Percentiles rank a stretch among this genome's conserved stretches.
These are phyloP conservation scores for Rana temporaria DNA, from an alignment of 2,113 vertebrate genomes.

Conservation along the genomic window DNA sequence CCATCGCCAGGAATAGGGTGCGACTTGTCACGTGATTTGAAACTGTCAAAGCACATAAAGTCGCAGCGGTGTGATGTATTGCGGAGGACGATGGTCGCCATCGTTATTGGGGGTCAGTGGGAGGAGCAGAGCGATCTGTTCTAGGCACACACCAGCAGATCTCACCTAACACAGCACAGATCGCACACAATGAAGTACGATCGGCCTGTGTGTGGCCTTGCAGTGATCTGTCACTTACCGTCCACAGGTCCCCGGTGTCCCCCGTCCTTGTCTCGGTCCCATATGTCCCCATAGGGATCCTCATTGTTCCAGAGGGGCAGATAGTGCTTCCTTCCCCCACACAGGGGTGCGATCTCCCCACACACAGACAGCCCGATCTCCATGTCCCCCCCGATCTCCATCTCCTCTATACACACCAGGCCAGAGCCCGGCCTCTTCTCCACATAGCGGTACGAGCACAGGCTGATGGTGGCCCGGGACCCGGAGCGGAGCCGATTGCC, in stretches of 20 bases:
- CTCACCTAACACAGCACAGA: no score
- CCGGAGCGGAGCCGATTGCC: slow-evolving; percentile 77
- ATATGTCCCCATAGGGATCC: slow-evolving; percentile 82
- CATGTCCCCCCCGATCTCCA: slow-evolving; percentile 57
- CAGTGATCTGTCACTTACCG: neutral
- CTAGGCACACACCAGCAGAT: no score
- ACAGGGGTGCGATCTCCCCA: slow-evolving; percentile 71
- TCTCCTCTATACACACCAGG: slow-evolving; percentile 74
- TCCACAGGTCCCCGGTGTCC: slow-evolving; percentile 49
- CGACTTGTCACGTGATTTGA: no score
- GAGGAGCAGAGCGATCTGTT: no score
- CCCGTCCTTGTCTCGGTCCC: slow-evolving; percentile 64
- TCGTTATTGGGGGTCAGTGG: no score
- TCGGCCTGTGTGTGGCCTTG: no score
- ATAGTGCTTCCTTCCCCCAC: slow-evolving; percentile 76
- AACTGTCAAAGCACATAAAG: no score
- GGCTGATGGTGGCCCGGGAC: slow-evolving; percentile 66
- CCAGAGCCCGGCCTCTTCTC: slow-evolving; percentile 76
- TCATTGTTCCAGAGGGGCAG: slow-evolving; percentile 90
- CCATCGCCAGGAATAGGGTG: no score
- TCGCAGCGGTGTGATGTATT: no score
- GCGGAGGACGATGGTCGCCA: no score
- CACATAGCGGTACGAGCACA: slow-evolving; percentile 77
- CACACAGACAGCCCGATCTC: neutral
- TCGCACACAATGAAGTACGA: no score